Evolutionary conservation across 2,113 vertebrate genomes (phyloP).

Genomic region (Fregetta grallaria): DNA sequence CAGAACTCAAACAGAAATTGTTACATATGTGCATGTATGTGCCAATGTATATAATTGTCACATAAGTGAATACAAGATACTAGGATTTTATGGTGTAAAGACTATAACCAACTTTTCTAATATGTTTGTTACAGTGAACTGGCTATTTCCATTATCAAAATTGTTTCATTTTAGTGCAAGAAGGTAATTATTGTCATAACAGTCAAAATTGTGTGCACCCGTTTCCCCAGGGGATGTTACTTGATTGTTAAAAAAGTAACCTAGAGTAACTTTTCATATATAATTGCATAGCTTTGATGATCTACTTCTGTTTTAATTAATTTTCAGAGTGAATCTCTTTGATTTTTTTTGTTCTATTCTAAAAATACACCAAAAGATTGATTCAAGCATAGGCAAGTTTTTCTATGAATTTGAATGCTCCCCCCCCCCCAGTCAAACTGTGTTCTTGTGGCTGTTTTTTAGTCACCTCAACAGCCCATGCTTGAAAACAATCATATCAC

Average conservation of each 20-base stretch:
- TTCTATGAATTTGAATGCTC: background rate
- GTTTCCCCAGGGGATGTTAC: background rate
- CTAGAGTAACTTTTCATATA: background rate
- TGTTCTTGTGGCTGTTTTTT: background rate
- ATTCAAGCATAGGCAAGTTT: background rate
- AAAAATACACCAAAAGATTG: background rate
- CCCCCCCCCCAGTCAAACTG: rapidly evolving
- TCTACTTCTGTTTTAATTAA: background rate
- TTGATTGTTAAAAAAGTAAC: background rate
- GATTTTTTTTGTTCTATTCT: background rate
- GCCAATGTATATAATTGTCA: background rate
- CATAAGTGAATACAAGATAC: background rate
- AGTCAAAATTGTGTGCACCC: background rate
- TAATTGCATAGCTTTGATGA: background rate
- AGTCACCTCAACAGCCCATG: background rate
- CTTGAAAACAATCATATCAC: background rate
- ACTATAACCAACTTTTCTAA: background rate
- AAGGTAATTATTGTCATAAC: conserved; percentile 20
- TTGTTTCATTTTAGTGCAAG: background rate
- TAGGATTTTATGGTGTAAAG: background rate
- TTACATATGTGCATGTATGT: background rate
- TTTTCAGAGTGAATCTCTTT: background rate
- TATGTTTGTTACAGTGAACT: background rate
- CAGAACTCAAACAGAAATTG: background rate
- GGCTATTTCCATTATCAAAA: background rate